A percentile compares a stretch with the other conserved stretches of the same genome.
These are phyloP conservation scores for Todiramphus chloris DNA, from an alignment of 2,113 vertebrate species.

Conservation along the genomic window DNA sequence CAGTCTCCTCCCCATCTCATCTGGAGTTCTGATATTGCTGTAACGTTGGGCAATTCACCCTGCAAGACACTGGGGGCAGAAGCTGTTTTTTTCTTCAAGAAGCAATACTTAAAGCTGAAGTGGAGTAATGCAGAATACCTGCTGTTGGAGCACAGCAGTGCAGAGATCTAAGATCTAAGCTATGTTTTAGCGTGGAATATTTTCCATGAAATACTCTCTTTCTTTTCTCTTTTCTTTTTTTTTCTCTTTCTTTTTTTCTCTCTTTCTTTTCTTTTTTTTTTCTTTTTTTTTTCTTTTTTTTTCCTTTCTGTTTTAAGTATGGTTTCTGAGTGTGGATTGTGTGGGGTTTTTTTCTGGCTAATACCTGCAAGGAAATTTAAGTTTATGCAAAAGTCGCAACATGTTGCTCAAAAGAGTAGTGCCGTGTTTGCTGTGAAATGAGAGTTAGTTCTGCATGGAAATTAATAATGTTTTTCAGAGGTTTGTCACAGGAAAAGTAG, in stretches of 20 bases:
- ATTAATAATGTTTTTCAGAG: not conserved
- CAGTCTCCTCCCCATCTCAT: not conserved
- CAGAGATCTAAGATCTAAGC: not conserved
- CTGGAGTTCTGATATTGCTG: conserved; percentile 68
- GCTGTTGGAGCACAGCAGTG: not conserved
- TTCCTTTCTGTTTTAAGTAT: not conserved
- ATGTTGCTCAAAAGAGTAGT: not conserved
- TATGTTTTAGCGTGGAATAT: not conserved
- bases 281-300: not conserved
- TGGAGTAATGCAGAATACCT: not conserved
- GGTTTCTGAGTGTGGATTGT: not conserved
- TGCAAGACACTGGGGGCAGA: not conserved
- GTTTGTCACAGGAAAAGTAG: not conserved
- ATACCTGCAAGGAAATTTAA: not conserved
- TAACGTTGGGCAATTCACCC: conserved; percentile 3
- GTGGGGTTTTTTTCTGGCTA: not conserved
- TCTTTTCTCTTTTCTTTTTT: accelerated
- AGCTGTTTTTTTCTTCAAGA: not conserved
- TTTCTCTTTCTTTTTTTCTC: not conserved
- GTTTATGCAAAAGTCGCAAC: not conserved
- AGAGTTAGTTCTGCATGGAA: not conserved
- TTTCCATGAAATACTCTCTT: not conserved
- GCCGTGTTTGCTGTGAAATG: not conserved
- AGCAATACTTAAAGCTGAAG: not conserved
- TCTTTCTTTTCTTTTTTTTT: too few relatives aligned